Evolutionary conservation across 2,797 vertebrate genomes (phyloP), one percentile per base, ranked within the genome.

Genomic region (Lepus townsendii): DNA sequence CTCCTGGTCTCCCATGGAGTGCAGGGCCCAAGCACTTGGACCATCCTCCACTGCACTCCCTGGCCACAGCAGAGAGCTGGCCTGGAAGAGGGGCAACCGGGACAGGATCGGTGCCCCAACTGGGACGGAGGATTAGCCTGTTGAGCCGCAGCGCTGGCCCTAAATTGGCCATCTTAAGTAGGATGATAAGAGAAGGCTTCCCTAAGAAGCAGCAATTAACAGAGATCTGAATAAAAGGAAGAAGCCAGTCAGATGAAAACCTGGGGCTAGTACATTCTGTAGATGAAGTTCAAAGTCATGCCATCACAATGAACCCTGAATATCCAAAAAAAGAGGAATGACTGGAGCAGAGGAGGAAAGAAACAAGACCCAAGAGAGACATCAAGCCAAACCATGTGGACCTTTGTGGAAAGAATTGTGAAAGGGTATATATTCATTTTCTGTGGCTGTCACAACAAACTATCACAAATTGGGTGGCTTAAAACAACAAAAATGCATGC

Each of bases 321-420:
- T 9, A 3, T 7, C 16, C 5, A 63, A 27, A 17, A 42, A n/a
- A 60, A 50, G 3, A 57, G 47, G 12, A 65, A 1, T 3, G 12
- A n/a, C 20, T 1, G 24, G 20, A 71, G 12, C 5, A 65, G 22
- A 90, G 30, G 2, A 69, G 63, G 57, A 26, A 50, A 77, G 50
- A 83, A 79, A 35, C 9, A 47, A 90, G 4, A 11, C 22, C 7
- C 2, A n/a, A 68, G 50, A 35, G 7, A 11, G 1, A 54, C 14
- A 30, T 20, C 26, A 66, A 69, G 13, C 12, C 0, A 35, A 9
- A 47, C 12, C n/a, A 69, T 0, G 0, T 20, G 8, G 11, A 76
- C 7, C 35, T 60, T 62, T 19, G 22, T 88, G 27, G 69, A n/a
- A 82, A 92, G 82, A n/a, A 38, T 3, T 32, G 30, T 5, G 14